Percentiles rank a stretch among this genome's conserved stretches.
Conservation (phyloP, 2,797 vertebrate genomes). For the Chrysocyon brachyurus region DNA sequence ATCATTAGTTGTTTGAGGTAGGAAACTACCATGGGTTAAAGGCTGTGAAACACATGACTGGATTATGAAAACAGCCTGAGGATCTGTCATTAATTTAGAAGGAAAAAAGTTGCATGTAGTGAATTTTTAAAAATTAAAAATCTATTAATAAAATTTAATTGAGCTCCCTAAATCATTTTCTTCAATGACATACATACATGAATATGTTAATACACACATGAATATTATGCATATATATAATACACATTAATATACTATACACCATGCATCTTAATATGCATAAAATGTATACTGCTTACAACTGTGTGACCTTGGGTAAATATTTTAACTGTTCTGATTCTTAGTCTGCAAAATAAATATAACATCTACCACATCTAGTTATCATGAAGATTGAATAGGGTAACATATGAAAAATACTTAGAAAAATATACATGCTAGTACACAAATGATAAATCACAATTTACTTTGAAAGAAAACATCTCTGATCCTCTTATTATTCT, state of each 20-base stretch:
- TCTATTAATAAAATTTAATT: neutral
- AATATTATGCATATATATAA: neutral
- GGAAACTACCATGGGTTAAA: neutral
- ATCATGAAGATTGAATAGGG: neutral
- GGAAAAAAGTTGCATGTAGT: neutral
- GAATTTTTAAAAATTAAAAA: neutral
- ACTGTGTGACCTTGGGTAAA: neutral
- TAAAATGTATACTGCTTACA: neutral
- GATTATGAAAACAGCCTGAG: neutral
- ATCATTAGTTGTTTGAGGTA: neutral
- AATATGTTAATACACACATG: neutral
- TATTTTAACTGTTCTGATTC: neutral
- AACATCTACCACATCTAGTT: neutral
- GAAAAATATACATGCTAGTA: neutral
- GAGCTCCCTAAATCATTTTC: neutral
- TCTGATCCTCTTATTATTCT: neutral
- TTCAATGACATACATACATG: neutral
- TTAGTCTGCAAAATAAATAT: neutral
- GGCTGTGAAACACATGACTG: neutral
- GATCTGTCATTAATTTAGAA: neutral
- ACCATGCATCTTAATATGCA: neutral
- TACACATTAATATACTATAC: neutral
- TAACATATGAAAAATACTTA: neutral
- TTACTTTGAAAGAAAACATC: conserved; percentile 2
- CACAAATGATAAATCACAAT: neutral